Percentiles rank a stretch among this genome's conserved stretches.
phyloP scores from a whole-genome alignment of 1,140 invertebrate genomes.

The Sarcophaga peregrina region DNA sequence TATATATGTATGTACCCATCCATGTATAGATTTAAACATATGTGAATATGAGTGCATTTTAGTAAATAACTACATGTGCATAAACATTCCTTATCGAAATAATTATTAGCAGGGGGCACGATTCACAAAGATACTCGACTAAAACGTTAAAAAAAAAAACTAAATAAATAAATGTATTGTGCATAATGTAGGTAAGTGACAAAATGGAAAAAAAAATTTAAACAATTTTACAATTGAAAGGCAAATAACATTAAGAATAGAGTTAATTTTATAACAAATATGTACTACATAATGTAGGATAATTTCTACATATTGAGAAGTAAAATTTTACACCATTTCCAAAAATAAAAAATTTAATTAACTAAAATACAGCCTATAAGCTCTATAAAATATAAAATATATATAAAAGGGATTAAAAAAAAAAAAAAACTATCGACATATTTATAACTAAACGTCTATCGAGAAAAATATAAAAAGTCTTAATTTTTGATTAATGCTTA shows the following conservation, averaged over 20 bases:
- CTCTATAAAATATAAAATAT: neutral
- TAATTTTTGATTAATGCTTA: neutral
- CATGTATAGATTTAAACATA: no score
- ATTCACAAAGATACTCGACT: neutral
- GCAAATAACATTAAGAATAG: neutral
- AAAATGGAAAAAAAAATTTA: neutral
- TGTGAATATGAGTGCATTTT: neutral
- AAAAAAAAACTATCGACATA: no score
- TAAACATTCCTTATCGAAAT: neutral
- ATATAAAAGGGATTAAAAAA: no score
- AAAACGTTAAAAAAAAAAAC: neutral
- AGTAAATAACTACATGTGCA: neutral
- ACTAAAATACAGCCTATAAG: neutral
- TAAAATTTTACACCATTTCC: no score
- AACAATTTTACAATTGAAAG: conserved; percentile 11
- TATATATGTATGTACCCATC: neutral
- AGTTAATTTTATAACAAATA: no score
- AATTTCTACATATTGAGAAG: no score
- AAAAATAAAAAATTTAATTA: neutral
- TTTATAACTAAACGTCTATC: no score
- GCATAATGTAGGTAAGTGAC: neutral
- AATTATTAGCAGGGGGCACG: conserved; percentile 12
- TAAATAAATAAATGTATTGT: neutral
- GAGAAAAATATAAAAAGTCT: no score
- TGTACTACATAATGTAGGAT: no score